Conservation (phyloP, 64 coral and sea anemone genomes). For the Catalaphyllia jardinei region DNA sequence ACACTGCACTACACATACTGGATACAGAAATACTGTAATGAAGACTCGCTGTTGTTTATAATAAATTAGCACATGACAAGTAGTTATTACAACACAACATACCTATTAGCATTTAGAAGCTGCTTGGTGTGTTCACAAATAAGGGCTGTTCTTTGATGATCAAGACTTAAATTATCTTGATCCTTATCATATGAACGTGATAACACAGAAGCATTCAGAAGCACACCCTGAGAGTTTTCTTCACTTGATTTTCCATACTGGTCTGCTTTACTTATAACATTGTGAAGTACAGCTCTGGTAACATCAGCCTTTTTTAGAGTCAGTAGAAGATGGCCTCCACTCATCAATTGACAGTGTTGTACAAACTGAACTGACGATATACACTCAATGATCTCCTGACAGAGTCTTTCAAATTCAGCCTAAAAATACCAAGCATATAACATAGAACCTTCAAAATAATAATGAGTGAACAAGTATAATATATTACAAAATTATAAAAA, state of each 20-base stretch:
- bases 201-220: slow-evolving; percentile 1
- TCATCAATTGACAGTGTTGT: background rate
- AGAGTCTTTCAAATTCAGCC: background rate
- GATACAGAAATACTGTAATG: too few species aligned
- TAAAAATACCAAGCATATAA: background rate
- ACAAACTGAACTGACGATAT: slow-evolving; percentile 2
- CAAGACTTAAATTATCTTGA: slow-evolving; percentile 30
- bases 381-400: background rate
- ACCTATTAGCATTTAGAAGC: slow-evolving; percentile 27
- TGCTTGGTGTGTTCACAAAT: background rate
- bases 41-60: too few species aligned
- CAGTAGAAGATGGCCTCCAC: slow-evolving; percentile 12
- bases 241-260: background rate
- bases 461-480: too few species aligned
- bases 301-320: background rate
- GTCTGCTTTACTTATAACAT: background rate
- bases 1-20: too few species aligned
- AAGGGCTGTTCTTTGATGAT: slow-evolving; percentile 30
- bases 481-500: too few species aligned
- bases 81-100: background rate
- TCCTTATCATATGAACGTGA: background rate
- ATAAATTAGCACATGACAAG: too few species aligned
- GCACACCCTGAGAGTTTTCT: background rate
- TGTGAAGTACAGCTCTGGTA: background rate
- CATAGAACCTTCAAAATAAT: background rate